phyloP scores from a whole-genome alignment of 2,888 invertebrate species.

The Abrostola triplasia region DNA sequence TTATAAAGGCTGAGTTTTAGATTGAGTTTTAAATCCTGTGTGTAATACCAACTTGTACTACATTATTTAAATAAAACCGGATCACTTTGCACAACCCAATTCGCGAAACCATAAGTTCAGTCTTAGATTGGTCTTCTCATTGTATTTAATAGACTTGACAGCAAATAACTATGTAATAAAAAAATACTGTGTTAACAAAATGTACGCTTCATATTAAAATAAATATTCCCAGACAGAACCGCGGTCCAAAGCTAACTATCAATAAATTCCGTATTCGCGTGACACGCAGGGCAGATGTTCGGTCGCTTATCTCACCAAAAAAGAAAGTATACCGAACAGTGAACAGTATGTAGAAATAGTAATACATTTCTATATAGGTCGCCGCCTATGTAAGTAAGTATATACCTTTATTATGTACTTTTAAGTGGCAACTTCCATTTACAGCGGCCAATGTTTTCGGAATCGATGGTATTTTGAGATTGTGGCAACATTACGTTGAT shows the following conservation, averaged over 20 bases:
- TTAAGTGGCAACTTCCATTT: constrained; percentile 34
- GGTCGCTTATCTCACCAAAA: constrained; percentile 57
- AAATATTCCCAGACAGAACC: constrained; percentile 21
- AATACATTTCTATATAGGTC: constrained; percentile 49
- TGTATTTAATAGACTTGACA: too few species aligned
- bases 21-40: too few species aligned
- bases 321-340: constrained; percentile 51
- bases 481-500: neutral
- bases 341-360: constrained; percentile 28
- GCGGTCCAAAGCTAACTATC: constrained; percentile 20
- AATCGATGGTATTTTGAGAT: constrained; percentile 34
- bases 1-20: too few species aligned
- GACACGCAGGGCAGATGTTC: constrained; percentile 62
- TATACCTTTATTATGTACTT: constrained; percentile 22
- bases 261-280: constrained; percentile 62
- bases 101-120: too few species aligned
- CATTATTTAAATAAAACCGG: too few species aligned
- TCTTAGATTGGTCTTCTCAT: too few species aligned
- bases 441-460: constrained; percentile 8
- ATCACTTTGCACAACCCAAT: too few species aligned
- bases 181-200: too few species aligned
- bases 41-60: too few species aligned
- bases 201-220: too few species aligned
- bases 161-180: too few species aligned
- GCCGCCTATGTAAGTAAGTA: constrained; percentile 10